Evolutionary conservation across 2,888 invertebrate genomes (phyloP).

Genomic region (Melinopterus prodromus): DNA sequence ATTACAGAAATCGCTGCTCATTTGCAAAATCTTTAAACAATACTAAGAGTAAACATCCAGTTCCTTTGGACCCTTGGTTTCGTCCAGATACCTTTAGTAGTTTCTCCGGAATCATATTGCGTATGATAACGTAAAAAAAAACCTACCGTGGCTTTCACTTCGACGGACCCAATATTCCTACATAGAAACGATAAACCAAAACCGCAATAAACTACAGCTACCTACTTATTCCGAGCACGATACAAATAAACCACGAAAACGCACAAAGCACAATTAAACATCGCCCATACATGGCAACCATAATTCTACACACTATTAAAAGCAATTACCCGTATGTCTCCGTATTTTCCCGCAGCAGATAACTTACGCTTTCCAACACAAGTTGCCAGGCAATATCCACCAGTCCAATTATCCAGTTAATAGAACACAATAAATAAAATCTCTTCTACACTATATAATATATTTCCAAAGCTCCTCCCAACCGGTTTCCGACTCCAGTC

Average conservation of each 20-base stretch:
- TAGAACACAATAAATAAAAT: conserved; percentile 4
- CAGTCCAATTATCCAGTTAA: background rate
- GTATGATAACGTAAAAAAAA: no score
- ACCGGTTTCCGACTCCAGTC: background rate
- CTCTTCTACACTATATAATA: background rate
- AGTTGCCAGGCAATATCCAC: background rate
- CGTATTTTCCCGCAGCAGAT: conserved; percentile 22
- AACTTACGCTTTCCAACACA: conserved; percentile 12
- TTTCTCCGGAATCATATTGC: no score
- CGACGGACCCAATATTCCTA: background rate
- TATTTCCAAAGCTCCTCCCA: background rate
- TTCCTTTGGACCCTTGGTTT: no score
- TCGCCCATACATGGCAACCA: background rate
- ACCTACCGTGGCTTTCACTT: no score
- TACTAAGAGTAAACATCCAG: no score
- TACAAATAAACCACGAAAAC: background rate
- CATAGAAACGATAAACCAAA: background rate
- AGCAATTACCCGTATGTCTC: conserved; percentile 10
- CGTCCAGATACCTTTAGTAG: no score
- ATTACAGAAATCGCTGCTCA: no score
- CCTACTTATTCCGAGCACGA: background rate
- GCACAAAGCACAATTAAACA: background rate
- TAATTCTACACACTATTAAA: background rate
- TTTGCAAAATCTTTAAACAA: no score
- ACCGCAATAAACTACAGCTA: background rate